phyloP scores from a whole-genome alignment of 2,797 vertebrate species.

The Mormyrops boulengeri region DNA sequence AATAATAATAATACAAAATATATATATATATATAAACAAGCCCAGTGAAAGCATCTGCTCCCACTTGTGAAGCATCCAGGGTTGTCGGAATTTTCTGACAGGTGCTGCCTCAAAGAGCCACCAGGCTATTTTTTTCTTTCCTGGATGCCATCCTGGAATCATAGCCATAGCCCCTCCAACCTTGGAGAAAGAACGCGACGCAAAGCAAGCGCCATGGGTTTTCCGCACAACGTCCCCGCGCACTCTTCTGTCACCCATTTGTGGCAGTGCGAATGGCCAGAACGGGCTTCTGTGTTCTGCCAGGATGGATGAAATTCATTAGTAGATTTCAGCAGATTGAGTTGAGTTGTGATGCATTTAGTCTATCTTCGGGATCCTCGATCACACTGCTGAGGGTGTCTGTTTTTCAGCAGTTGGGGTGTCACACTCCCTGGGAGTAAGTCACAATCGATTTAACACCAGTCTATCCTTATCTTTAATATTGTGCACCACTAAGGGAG shows the following conservation, averaged over 20 bases:
- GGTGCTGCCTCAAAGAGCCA: not conserved
- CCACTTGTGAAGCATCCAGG: not conserved
- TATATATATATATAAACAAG: not conserved
- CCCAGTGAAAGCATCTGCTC: not conserved
- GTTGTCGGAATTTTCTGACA: not conserved
- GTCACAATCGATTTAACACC: slow-evolving; percentile 3
- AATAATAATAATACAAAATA: not conserved
- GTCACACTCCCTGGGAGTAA: slow-evolving; percentile 4
- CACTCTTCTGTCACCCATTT: not conserved
- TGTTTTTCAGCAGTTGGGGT: not conserved
- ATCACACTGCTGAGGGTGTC: not conserved
- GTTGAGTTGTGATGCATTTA: not conserved
- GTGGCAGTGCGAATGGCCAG: too few relatives aligned
- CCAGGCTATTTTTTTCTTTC: not conserved
- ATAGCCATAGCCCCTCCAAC: not conserved
- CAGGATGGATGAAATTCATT: not conserved
- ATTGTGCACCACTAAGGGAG: not conserved
- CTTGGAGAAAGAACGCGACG: not conserved
- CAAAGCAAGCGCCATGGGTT: not conserved
- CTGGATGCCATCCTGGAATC: not conserved
- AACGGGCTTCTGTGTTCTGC: not conserved
- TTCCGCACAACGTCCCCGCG: not conserved
- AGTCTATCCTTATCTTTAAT: slow-evolving; percentile 18
- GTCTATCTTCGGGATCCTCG: not conserved
- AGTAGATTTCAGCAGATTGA: not conserved